Evolutionary conservation across 2,113 vertebrate species (phyloP), one percentile per base, ranked within the genome.

Genomic region (Chionodraco myersi): DNA sequence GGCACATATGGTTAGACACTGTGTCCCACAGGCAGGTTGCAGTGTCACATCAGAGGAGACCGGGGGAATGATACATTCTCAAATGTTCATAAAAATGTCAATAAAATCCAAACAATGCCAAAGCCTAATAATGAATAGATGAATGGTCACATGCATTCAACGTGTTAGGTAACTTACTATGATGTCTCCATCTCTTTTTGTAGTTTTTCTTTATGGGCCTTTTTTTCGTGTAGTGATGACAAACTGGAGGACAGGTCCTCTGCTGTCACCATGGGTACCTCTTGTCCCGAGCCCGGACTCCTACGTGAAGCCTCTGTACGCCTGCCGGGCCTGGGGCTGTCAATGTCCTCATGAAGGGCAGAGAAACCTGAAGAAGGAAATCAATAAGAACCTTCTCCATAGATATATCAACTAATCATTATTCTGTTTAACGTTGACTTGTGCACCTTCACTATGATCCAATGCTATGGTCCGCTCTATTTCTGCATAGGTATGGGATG

Each of bases 371-470:
- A 13, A 30, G 8, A 56, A 47, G 44, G 18, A 87, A 63, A n/a
- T 44, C 2, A 11, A 36, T 41, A 10, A 7, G 2, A 54, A 67
- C 13, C 8, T 34, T 23, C 41, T 44, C 47, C 2, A 41, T 36
- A 26, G 0, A 52, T 5, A 34, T 18, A 18, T 68, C 1, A 58
- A 45, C 13, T 53, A 21, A 62, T 52, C 4, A 59, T 18, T 30
- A 58, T 15, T 48, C 4, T 62, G n/a, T 10, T 23, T 66, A 1
- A 51, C 3, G 34, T 49, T 61, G 23, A 4, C 11, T 16, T 53
- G 30, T 51, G 70, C 82, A 99, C 98, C 97, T 96, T 99, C 97
- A 51, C 97, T 98, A 14, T 96, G 97, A 91, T 98, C 98, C 94
- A 96, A 18, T 0, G 93, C 92, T 62, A 98, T 94, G 8, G 97